Evolutionary conservation across 2,113 vertebrate genomes (phyloP).

Genomic region (Holacanthus passer): DNA sequence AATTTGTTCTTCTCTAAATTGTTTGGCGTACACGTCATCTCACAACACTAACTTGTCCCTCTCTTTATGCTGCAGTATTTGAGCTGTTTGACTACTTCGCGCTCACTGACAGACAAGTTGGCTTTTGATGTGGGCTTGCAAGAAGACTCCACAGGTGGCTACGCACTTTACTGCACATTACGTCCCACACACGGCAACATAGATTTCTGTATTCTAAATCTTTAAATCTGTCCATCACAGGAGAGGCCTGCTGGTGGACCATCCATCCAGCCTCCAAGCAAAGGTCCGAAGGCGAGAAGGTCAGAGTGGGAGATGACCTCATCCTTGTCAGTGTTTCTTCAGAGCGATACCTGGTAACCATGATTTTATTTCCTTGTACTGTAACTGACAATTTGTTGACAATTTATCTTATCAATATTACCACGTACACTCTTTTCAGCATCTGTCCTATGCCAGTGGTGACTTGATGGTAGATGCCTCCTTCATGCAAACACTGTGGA

Average conservation of each 20-base stretch:
- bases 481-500: slow-evolving; percentile 97
- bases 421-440: slow-evolving; percentile 75
- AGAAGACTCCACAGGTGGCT: slow-evolving; percentile 91
- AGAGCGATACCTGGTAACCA: slow-evolving; percentile 91
- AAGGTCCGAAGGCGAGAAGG: slow-evolving; percentile 94
- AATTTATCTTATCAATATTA: neutral
- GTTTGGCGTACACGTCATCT: neutral
- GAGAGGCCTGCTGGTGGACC: slow-evolving; percentile 96
- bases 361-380: neutral
- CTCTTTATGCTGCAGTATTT: slow-evolving; percentile 85
- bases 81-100: slow-evolving; percentile 92
- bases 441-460: slow-evolving; percentile 92
- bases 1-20: neutral
- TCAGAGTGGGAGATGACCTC: slow-evolving; percentile 93
- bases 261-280: slow-evolving; percentile 95
- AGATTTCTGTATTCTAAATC: neutral
- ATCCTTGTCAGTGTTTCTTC: slow-evolving; percentile 95
- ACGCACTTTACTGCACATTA: neutral
- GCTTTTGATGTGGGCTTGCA: slow-evolving; percentile 94
- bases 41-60: neutral
- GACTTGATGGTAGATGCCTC: slow-evolving; percentile 94
- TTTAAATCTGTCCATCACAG: slow-evolving; percentile 72
- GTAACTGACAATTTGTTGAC: neutral
- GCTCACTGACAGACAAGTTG: slow-evolving; percentile 93
- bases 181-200: neutral